phyloP scores from a whole-genome alignment of 2,797 vertebrate species.

The Falco cherrug region DNA sequence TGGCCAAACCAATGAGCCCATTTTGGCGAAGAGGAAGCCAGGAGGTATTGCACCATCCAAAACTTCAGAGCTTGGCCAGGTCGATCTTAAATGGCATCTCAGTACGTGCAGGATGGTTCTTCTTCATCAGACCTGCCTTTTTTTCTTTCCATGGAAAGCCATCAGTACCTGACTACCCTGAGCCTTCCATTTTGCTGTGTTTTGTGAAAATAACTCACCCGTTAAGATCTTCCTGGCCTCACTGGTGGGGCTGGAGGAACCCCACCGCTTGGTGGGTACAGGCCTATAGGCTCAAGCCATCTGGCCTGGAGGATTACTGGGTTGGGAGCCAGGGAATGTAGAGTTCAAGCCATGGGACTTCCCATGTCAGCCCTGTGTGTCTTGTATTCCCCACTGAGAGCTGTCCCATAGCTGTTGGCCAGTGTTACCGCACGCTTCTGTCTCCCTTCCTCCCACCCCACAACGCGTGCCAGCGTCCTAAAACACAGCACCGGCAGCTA shows the following conservation, averaged over 20 bases:
- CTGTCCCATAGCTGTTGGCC: background rate
- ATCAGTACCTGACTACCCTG: background rate
- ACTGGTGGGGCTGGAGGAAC: rapidly evolving
- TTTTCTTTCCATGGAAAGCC: background rate
- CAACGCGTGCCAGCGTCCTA: rapidly evolving
- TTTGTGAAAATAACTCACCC: background rate
- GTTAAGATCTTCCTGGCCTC: background rate
- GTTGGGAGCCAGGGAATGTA: background rate
- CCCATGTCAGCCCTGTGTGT: background rate
- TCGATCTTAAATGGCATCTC: rapidly evolving
- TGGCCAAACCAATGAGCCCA: rapidly evolving
- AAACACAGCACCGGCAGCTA: background rate
- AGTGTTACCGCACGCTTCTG: rapidly evolving
- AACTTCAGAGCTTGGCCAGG: background rate
- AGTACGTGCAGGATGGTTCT: background rate
- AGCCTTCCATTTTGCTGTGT: background rate
- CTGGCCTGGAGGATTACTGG: background rate
- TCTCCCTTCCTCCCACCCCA: background rate
- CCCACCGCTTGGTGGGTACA: background rate
- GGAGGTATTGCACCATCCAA: background rate
- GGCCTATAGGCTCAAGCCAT: background rate
- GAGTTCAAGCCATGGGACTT: background rate
- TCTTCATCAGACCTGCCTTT: background rate
- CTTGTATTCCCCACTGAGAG: background rate
- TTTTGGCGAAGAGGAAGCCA: background rate